Conservation (phyloP, 2,888 invertebrate species). For the Pheosia gnoma region DNA sequence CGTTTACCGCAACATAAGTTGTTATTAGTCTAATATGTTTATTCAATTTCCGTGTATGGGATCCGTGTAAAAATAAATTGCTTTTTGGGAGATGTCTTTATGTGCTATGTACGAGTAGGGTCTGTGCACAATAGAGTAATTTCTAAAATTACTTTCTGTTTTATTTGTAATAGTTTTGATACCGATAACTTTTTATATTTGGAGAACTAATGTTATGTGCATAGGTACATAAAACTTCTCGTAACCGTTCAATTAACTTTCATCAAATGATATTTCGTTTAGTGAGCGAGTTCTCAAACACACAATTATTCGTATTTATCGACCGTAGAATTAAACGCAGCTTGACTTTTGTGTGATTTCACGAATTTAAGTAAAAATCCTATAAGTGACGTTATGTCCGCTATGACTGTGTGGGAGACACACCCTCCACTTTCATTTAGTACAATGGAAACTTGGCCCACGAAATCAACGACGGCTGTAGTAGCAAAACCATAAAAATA, state of each 20-base stretch:
- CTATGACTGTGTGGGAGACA: slow-evolving; percentile 21
- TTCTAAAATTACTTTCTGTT: too few relatives aligned
- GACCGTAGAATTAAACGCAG: slow-evolving; percentile 33
- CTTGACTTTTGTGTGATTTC: slow-evolving; percentile 34
- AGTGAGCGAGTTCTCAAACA: slow-evolving; percentile 11
- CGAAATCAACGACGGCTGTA: neutral
- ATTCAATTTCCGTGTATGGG: slow-evolving; percentile 17
- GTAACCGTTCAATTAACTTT: slow-evolving; percentile 15
- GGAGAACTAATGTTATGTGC: too few relatives aligned
- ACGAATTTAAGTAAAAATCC: slow-evolving; percentile 26
- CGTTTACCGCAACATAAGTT: slow-evolving; percentile 16
- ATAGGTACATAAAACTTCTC: too few relatives aligned
- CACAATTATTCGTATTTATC: slow-evolving; percentile 29
- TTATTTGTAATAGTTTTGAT: too few relatives aligned
- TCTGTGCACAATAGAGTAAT: too few relatives aligned
- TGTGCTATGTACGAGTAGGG: too few relatives aligned
- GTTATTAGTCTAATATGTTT: slow-evolving; percentile 24
- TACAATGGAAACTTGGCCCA: slow-evolving; percentile 14
- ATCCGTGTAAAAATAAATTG: slow-evolving; percentile 8
- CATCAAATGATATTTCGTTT: slow-evolving; percentile 2
- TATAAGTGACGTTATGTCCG: slow-evolving; percentile 32
- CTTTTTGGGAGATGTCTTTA: neutral
- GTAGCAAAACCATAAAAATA: neutral
- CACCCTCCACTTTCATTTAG: slow-evolving; percentile 36
- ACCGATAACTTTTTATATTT: too few relatives aligned